Percentiles rank a stretch among this genome's conserved stretches.
Evolutionary conservation across 2,113 vertebrate species (phyloP).

Genomic region (Passer montanus): DNA sequence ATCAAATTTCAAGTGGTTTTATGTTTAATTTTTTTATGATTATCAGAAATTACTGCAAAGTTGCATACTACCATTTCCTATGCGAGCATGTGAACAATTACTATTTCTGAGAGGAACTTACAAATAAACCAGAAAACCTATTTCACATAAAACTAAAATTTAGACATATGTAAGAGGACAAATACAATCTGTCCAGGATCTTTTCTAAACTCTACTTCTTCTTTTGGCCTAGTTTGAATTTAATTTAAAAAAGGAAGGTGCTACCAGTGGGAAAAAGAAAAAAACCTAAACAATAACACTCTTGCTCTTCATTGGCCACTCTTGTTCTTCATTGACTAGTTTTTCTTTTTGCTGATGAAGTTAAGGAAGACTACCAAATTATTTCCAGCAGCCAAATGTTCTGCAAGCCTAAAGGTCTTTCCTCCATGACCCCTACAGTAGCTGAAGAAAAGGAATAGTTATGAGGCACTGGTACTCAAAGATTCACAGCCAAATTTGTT

Average conservation of each 20-base stretch:
- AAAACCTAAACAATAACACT: not conserved
- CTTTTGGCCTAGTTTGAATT: not conserved
- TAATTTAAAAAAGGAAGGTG: rapidly evolving
- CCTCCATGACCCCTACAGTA: not conserved
- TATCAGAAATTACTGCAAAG: not conserved
- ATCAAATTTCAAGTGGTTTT: not conserved
- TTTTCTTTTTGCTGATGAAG: not conserved
- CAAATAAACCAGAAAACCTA: not conserved
- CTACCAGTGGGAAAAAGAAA: not conserved
- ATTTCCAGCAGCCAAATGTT: not conserved
- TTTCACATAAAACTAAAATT: not conserved
- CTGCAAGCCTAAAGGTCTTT: not conserved
- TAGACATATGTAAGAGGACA: not conserved
- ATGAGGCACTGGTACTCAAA: not conserved
- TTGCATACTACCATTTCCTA: not conserved
- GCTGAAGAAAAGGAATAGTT: not conserved
- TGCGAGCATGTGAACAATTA: not conserved
- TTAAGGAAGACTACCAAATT: not conserved
- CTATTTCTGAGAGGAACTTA: not conserved
- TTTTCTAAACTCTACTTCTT: not conserved
- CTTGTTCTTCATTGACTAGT: not conserved
- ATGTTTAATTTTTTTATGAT: not conserved
- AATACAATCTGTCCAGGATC: not conserved
- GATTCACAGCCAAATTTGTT: not conserved
- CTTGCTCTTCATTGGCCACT: too few relatives aligned